phyloP scores from a whole-genome alignment of 2,888 invertebrate genomes.

The Dasysyrphus albostriatus region DNA sequence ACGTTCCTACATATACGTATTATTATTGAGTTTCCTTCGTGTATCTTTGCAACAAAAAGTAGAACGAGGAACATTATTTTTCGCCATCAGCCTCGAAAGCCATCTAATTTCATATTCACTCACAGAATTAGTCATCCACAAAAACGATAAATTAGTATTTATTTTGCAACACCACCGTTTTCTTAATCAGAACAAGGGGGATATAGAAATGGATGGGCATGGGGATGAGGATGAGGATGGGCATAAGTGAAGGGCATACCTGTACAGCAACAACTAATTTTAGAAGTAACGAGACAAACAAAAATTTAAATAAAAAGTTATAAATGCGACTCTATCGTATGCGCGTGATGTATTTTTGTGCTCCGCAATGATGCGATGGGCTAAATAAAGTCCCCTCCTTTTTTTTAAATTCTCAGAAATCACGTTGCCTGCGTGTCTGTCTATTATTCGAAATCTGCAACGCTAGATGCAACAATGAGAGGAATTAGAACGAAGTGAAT shows the following conservation, averaged over 20 bases:
- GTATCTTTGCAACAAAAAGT: constrained; percentile 25
- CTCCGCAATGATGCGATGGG: constrained; percentile 18
- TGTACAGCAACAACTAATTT: constrained; percentile 43
- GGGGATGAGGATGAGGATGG: not conserved
- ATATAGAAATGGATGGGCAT: not conserved
- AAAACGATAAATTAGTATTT: constrained; percentile 48
- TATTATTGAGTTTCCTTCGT: constrained; percentile 66
- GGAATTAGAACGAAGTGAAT: not conserved
- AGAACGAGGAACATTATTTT: constrained; percentile 60
- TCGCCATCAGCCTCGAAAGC: constrained; percentile 33
- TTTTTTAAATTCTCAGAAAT: not conserved
- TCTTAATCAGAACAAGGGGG: constrained; percentile 29
- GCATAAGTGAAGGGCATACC: not conserved
- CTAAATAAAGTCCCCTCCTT: constrained; percentile 11
- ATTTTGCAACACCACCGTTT: constrained; percentile 43
- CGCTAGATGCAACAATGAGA: not conserved
- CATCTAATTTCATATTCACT: constrained; percentile 69
- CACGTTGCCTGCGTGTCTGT: constrained; percentile 20
- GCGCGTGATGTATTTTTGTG: constrained; percentile 21
- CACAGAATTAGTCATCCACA: constrained; percentile 67
- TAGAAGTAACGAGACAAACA: constrained; percentile 49
- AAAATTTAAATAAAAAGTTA: not conserved
- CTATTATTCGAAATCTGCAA: not conserved
- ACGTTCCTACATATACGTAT: constrained; percentile 24
- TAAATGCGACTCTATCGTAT: constrained; percentile 12